Evolutionary conservation across 2,888 invertebrate species (phyloP).

Genomic region (Lepidocyrtinus sp.): DNA sequence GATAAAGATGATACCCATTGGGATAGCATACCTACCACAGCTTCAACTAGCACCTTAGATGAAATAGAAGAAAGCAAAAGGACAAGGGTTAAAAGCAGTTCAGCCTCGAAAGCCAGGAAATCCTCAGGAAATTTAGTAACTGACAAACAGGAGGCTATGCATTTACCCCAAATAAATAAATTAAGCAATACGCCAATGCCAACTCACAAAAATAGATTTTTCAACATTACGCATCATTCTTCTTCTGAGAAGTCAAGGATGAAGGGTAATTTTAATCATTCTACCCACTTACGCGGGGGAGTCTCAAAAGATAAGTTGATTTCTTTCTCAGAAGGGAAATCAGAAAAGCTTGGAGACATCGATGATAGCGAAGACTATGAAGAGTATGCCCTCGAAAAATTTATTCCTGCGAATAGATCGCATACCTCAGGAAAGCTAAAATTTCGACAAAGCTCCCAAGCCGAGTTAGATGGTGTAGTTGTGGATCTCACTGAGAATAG

Average conservation of each 20-base stretch:
- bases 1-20: not conserved
- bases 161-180: no score
- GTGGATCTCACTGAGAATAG: slow-evolving; percentile 13
- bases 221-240: no score
- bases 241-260: no score
- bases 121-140: slow-evolving; percentile 75
- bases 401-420: slow-evolving; percentile 41
- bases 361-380: slow-evolving; percentile 38
- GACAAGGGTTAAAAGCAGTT: not conserved
- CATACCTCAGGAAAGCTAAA: slow-evolving; percentile 43
- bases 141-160: no score
- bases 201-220: no score
- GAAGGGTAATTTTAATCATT: no score
- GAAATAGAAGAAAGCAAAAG: not conserved
- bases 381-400: slow-evolving; percentile 35
- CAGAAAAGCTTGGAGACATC: not conserved
- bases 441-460: slow-evolving; percentile 47
- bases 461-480: slow-evolving; percentile 38
- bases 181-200: no score
- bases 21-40: not conserved
- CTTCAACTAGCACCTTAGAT: not conserved
- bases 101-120: slow-evolving; percentile 73
- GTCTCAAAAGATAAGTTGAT: no score
- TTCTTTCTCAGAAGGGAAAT: not conserved
- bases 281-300: no score